Evolutionary conservation across 37 sponge, comb jelly and placozoan species (phyloP).

Genomic region (Bolinopsis microptera): DNA sequence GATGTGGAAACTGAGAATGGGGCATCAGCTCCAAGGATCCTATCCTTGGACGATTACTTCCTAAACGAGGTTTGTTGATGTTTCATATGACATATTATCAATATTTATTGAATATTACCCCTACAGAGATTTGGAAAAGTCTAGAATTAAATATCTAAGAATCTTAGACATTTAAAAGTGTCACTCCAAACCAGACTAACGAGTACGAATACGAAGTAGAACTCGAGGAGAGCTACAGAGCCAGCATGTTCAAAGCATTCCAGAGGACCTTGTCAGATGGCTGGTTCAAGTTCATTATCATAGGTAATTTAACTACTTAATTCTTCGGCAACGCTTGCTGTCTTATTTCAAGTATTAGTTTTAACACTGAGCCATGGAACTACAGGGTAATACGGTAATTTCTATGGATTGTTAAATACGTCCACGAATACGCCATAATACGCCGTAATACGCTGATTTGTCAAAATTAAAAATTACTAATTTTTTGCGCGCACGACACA

Average conservation of each 20-base stretch:
- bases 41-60: conserved; percentile 87
- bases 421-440: too few species aligned
- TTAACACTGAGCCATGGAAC: too few species aligned
- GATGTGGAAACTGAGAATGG: conserved; percentile 77
- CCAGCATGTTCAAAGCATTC: conserved; percentile 82
- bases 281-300: conserved; percentile 81
- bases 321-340: neutral
- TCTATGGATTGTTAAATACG: too few species aligned
- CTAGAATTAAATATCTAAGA: too few species aligned
- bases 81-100: too few species aligned
- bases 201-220: conserved; percentile 81
- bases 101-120: neutral
- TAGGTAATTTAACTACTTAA: conserved; percentile 64
- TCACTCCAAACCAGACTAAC: conserved; percentile 68
- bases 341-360: too few species aligned
- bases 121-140: neutral
- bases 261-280: conserved; percentile 84
- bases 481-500: too few species aligned
- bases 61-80: conserved; percentile 63
- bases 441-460: too few species aligned
- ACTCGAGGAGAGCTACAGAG: conserved; percentile 75
- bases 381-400: too few species aligned
- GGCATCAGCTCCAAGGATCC: conserved; percentile 75
- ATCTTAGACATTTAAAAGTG: too few species aligned
- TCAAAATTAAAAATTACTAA: too few species aligned